Percentiles rank a stretch among this genome's conserved stretches.
phyloP scores from a whole-genome alignment of 2,113 vertebrate species.

The Zapus hudsonius region DNA sequence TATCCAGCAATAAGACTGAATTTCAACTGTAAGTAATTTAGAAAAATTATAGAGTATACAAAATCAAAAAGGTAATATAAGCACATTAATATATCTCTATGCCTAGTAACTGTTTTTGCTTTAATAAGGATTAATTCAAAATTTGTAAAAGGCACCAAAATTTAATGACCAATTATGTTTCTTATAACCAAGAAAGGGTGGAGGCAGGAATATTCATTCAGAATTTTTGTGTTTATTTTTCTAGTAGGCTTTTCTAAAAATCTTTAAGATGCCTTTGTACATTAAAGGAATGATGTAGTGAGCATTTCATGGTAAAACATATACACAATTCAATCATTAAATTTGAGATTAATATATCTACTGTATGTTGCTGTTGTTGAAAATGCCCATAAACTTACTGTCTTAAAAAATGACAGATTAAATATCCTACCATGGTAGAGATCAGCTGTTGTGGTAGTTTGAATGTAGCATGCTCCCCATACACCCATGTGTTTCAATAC shows the following conservation, averaged over 20 bases:
- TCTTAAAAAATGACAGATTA: neutral
- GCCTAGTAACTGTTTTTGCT: neutral
- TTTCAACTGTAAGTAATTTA: neutral
- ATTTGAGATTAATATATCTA: neutral
- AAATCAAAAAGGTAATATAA: neutral
- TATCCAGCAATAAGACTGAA: neutral
- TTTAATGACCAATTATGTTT: neutral
- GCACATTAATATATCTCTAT: neutral
- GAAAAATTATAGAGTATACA: neutral
- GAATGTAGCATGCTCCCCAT: too few relatives aligned
- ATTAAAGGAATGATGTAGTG: neutral
- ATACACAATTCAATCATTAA: neutral
- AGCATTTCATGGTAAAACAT: neutral
- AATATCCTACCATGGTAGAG: neutral
- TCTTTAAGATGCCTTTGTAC: neutral
- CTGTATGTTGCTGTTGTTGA: neutral
- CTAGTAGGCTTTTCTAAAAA: neutral
- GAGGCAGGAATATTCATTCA: neutral
- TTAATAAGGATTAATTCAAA: neutral
- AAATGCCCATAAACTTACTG: neutral
- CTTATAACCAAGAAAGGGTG: neutral
- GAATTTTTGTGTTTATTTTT: neutral
- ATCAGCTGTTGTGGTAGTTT: too few relatives aligned
- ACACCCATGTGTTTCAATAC: too few relatives aligned
- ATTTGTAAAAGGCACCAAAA: neutral